A percentile compares a stretch with the other conserved stretches of the same genome.
phyloP scores from a whole-genome alignment of 2,797 vertebrate genomes.

The Aselliscus stoliczkanus region DNA sequence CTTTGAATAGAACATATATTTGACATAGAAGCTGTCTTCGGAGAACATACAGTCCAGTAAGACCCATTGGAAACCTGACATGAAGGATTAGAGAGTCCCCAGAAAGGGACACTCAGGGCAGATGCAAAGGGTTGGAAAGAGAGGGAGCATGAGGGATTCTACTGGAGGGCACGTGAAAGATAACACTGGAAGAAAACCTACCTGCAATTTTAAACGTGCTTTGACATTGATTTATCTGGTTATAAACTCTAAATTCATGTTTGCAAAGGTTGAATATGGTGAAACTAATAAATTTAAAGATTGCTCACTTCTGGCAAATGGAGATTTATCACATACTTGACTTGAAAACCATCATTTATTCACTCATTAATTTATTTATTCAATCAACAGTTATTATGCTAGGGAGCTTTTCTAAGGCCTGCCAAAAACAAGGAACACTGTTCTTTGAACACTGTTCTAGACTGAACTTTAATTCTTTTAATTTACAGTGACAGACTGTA shows the following conservation, averaged over 20 bases:
- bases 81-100: neutral
- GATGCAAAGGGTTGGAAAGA: too few species aligned
- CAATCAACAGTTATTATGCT: neutral
- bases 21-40: neutral
- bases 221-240: neutral
- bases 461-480: neutral
- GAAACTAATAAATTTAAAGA: neutral
- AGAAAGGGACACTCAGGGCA: neutral
- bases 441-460: neutral
- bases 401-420: neutral
- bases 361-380: neutral
- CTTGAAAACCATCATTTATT: neutral
- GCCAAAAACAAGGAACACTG: neutral
- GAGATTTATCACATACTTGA: neutral
- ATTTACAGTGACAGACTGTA: neutral
- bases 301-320: neutral
- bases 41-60: neutral
- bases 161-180: neutral
- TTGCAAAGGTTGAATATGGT: neutral
- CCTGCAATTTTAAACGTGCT: neutral
- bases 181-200: neutral
- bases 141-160: neutral
- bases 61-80: accelerated
- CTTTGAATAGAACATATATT: neutral
- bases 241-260: neutral